Evolutionary conservation across 2,888 invertebrate species (phyloP).

Genomic region (Byasa hedistus): DNA sequence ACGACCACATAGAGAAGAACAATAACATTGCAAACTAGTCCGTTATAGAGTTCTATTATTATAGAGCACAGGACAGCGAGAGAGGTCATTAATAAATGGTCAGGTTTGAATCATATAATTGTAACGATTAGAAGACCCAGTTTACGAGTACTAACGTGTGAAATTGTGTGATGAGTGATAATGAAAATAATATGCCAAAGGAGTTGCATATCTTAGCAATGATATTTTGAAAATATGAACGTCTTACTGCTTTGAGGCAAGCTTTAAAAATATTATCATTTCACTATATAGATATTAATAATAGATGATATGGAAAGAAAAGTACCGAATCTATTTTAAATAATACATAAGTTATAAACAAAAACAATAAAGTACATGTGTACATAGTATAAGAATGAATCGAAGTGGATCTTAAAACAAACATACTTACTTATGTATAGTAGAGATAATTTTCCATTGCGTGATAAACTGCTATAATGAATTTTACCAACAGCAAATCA

Average conservation of each 20-base stretch:
- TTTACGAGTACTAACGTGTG: constrained; percentile 22
- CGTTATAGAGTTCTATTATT: constrained; percentile 27
- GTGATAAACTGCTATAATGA: neutral
- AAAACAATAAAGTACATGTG: neutral
- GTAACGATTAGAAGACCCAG: constrained; percentile 41
- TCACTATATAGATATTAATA: neutral
- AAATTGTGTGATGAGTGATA: constrained; percentile 43
- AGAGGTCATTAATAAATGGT: constrained; percentile 46
- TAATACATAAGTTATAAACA: neutral
- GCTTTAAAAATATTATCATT: neutral
- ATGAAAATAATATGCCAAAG: constrained; percentile 34
- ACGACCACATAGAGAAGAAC: constrained; percentile 40
- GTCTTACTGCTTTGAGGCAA: neutral
- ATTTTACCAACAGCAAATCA: too few relatives aligned
- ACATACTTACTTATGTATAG: neutral
- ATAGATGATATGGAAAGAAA: neutral
- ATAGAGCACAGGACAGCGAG: constrained; percentile 34
- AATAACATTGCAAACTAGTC: constrained; percentile 27
- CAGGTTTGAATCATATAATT: constrained; percentile 45
- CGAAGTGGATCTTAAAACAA: neutral
- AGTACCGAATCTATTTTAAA: neutral
- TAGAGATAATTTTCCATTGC: neutral
- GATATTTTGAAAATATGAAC: neutral
- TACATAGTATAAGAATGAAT: neutral
- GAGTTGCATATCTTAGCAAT: constrained; percentile 9